Percentiles rank a stretch among this genome's conserved stretches.
Conservation (phyloP, 2,113 vertebrate species). For the Cephalopholis sonnerati region DNA sequence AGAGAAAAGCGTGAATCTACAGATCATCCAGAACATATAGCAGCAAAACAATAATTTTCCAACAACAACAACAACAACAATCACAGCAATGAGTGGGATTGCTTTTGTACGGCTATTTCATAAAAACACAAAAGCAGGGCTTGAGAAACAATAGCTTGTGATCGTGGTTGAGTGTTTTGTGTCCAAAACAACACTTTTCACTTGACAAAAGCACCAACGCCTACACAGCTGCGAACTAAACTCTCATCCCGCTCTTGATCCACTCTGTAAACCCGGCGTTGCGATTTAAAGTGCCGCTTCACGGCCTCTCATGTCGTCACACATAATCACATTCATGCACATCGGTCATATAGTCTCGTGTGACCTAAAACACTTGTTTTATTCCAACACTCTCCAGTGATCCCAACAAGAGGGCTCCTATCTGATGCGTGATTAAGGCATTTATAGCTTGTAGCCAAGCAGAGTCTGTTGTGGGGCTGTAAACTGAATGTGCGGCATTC, state of each 20-base stretch:
- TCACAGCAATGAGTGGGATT: slow-evolving; percentile 56
- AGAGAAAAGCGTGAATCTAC: background rate
- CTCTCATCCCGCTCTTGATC: slow-evolving; percentile 65
- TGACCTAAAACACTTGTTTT: slow-evolving; percentile 8
- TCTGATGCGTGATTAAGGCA: background rate
- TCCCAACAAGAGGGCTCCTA: background rate
- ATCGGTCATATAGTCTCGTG: slow-evolving; percentile 21
- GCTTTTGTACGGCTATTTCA: slow-evolving; percentile 58
- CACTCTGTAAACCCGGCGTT: slow-evolving; percentile 41
- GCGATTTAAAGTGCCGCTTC: slow-evolving; percentile 63
- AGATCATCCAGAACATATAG: background rate
- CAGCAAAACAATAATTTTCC: slow-evolving; percentile 53
- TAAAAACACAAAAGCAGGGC: slow-evolving; percentile 59
- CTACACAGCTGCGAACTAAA: slow-evolving; percentile 63
- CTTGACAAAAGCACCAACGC: slow-evolving; percentile 69
- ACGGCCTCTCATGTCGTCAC: slow-evolving; percentile 56
- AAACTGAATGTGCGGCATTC: background rate
- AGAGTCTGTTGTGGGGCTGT: background rate
- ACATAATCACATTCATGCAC: slow-evolving; percentile 31
- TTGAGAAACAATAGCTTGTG: slow-evolving; percentile 69
- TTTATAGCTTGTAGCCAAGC: background rate
- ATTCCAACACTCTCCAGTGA: background rate
- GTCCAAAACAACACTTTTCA: slow-evolving; percentile 74
- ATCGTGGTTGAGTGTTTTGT: slow-evolving; percentile 71
- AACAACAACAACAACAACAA: slow-evolving; percentile 35